Percentiles rank a stretch among this genome's conserved stretches.
Conservation (phyloP, 1,140 invertebrate species). For the Solenopsis invicta region DNA sequence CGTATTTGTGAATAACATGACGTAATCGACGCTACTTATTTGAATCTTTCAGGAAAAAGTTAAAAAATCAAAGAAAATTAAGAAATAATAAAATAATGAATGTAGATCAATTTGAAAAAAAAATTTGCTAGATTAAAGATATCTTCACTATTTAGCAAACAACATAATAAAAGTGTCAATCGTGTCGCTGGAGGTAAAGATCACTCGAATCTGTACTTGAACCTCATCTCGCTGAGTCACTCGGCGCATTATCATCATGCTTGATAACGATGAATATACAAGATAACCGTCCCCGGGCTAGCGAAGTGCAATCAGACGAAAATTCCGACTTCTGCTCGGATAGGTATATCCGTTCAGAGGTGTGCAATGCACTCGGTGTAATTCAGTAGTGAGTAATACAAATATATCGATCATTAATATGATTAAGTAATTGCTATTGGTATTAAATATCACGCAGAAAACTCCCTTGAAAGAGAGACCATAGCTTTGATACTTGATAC, state of each 20-base stretch:
- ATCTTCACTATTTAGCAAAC: neutral
- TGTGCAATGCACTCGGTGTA: constrained; percentile 32
- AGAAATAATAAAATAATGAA: neutral
- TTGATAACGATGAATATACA: constrained; percentile 55
- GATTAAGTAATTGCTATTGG: neutral
- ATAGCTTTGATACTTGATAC: neutral
- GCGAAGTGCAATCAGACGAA: constrained; percentile 4
- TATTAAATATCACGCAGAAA: neutral
- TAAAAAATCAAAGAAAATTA: neutral
- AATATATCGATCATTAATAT: constrained; percentile 50
- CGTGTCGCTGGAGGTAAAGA: constrained; percentile 66
- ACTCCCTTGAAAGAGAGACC: neutral
- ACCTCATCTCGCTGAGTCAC: constrained; percentile 61
- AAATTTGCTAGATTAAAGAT: neutral
- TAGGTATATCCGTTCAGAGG: constrained; percentile 59
- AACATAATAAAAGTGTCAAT: constrained; percentile 44
- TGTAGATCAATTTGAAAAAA: neutral
- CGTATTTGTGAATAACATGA: neutral
- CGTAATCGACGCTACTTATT: neutral
- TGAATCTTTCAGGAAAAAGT: neutral
- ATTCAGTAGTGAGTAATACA: constrained; percentile 40
- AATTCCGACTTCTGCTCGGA: constrained; percentile 21
- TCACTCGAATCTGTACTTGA: constrained; percentile 64
- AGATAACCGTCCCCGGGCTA: constrained; percentile 51
- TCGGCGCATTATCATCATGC: constrained; percentile 43